Base-by-base conservation (phyloP, 1,140 invertebrate genomes). In the Lepidotrigona ventralis region DNA sequence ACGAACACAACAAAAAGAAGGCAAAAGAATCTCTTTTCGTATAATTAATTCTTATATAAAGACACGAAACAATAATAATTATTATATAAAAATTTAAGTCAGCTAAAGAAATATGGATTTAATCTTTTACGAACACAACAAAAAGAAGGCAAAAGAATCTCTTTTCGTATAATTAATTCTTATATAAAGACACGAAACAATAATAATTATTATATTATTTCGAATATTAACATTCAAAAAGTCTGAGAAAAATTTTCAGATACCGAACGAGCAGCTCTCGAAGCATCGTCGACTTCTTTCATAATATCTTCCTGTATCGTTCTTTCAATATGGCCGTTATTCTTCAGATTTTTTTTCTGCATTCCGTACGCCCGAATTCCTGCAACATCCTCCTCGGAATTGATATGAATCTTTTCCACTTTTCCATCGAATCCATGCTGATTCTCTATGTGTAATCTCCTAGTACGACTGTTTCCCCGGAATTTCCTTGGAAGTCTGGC, bases 401-500 rank as follows among this genome's bases (percentile, higher is more conserved):
- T 81, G 14, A 85, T 74, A 14, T 86, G 80, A 23, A 92, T 92
- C 9, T 85, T 89, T 17, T 85, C 84, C 14, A 92, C 91, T 77
- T 90, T 91, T 1, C 91, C 91, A 39, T 92, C 89, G 17, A 92
- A 85, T 54, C 89, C 88, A 70, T 85, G 88, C 76, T 90, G 88
- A 58, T 87, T 84, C 21, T 88, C 78, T 14, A 91, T 89, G 23
- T 90, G 83, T 5, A 91, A 39, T 9, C 85, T 75, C 11, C 71
- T 74, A 1, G 78, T 77, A 23, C 29, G 54, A 11, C 39, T 68
- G 63, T 60, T 81, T 6, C 19, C 74, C 15, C 14, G 3, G 21
- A 76, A 85, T 77, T 56, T 88, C n/a, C 29, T 23, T 9, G 76
- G 53, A 26, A 83, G 5, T 11, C 82, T 71, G 2, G 11, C 46